phyloP scores from a whole-genome alignment of 2,888 invertebrate genomes.

The Eupithecia subumbrata region DNA sequence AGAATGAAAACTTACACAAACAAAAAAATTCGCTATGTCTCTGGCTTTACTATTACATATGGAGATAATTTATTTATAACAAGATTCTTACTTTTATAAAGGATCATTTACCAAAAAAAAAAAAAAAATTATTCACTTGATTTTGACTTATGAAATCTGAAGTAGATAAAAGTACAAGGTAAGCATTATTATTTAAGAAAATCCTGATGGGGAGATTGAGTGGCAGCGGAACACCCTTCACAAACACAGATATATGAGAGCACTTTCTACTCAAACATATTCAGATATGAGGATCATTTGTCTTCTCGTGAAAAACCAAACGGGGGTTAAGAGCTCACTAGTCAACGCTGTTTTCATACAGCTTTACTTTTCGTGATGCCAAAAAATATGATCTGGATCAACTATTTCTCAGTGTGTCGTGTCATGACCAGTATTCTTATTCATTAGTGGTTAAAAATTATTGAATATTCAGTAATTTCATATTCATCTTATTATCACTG shows the following conservation, averaged over 20 bases:
- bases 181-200: no score
- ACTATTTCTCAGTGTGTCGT: no score
- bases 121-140: neutral
- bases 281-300: constrained; percentile 11
- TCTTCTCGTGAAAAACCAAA: constrained; percentile 14
- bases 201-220: constrained; percentile 7
- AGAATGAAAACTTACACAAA: no score
- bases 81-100: no score
- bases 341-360: constrained; percentile 7
- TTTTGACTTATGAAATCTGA: neutral
- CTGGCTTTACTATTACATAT: no score
- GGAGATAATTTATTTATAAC: no score
- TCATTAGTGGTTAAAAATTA: neutral
- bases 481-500: no score
- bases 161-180: constrained; percentile 1
- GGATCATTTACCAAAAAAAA: no score
- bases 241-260: constrained; percentile 4
- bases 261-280: neutral
- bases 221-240: constrained; percentile 8
- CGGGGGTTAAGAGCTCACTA: neutral
- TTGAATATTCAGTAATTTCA: neutral
- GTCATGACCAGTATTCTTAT: neutral
- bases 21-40: no score
- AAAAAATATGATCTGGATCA: neutral
- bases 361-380: neutral